Percentiles rank a stretch among this genome's conserved stretches.
These are phyloP conservation scores for Apostichopus japonicus DNA, from an alignment of 35 echinoderm and acorn worm species.

Conservation along the genomic window DNA sequence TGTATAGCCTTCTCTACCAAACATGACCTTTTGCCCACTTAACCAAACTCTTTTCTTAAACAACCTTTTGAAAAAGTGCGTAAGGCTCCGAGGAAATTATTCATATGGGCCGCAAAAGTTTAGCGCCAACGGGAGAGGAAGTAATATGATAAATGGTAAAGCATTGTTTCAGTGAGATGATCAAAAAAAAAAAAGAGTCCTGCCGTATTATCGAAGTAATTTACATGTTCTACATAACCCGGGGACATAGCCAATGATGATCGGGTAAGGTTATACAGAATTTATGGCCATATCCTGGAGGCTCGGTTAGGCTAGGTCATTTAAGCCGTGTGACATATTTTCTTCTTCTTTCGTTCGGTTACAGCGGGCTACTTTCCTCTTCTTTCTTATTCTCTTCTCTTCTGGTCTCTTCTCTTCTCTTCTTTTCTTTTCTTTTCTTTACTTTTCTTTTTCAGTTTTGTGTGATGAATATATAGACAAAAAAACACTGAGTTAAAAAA, in stretches of 20 bases:
- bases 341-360: not conserved
- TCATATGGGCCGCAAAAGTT: conserved; percentile 1
- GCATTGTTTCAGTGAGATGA: not conserved
- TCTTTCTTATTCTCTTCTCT: not conserved
- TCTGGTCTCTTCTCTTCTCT: not conserved
- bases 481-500: no score
- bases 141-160: not conserved
- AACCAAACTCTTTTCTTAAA: not conserved
- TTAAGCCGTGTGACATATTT: conserved; percentile 42
- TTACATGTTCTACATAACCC: conserved; percentile 41
- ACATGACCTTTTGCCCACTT: conserved; percentile 10
- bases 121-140: not conserved
- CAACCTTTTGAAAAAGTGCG: not conserved
- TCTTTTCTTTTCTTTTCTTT: not conserved
- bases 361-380: not conserved
- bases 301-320: conserved; percentile 34
- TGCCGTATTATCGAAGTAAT: conserved; percentile 49
- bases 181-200: not conserved
- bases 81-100: not conserved
- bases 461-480: no score
- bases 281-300: conserved; percentile 40
- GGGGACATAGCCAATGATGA: conserved; percentile 4
- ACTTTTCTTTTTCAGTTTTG: not conserved
- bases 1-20: no score
- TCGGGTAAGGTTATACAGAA: conserved; percentile 23